Base-by-base conservation (phyloP, 1,140 invertebrate species). In the Chionoecetes opilio region DNA sequence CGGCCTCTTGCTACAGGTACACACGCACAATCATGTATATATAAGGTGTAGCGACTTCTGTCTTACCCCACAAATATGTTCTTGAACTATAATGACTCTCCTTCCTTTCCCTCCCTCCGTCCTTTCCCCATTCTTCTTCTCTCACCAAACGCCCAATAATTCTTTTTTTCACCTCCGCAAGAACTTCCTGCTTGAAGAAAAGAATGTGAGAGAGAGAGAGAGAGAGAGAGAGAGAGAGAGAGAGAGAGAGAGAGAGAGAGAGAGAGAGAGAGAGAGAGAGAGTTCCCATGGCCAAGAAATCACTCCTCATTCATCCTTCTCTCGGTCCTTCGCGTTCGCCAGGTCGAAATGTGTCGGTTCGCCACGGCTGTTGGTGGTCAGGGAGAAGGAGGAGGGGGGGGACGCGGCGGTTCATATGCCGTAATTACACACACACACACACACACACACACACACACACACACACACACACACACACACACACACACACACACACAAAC, bases 171-270 rank as follows among this genome's bases (percentile, higher is more conserved):
- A 75, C 63, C 63, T 75, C 63, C 63, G 21, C 63, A 75, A 75
- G 63, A 75, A 75, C 63, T 75, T 75, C 63, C 63, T 75, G 63
- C 63, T 75, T 75, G 63, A 75, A 75, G n/a, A 75, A 46, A 75
- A 75, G 63, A 75, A 75, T 75, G 63, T 75, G 11, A 26, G 63
- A 1, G 63, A 8, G 63, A 2, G 63, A n/a, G 21, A n/a, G n/a
- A n/a, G 63, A 2, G n/a, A n/a, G n/a, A 75, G 53, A 26, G 21
- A 75, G 21, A 26, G 53, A 9, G 21, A 26, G 21, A 75, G 53
- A 26, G 21, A 75, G 21, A 26, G 53, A 9, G 21, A 26, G 21
- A 75, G 53, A 26, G 21, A 75, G 21, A 26, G 53, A 9, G 21
- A 26, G 21, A 75, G 53, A 26, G 21, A 46, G 41, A 46, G 41